These are phyloP conservation scores for Lepidonotus clava DNA, from an alignment of 2,888 invertebrate species.

Conservation along the genomic window DNA sequence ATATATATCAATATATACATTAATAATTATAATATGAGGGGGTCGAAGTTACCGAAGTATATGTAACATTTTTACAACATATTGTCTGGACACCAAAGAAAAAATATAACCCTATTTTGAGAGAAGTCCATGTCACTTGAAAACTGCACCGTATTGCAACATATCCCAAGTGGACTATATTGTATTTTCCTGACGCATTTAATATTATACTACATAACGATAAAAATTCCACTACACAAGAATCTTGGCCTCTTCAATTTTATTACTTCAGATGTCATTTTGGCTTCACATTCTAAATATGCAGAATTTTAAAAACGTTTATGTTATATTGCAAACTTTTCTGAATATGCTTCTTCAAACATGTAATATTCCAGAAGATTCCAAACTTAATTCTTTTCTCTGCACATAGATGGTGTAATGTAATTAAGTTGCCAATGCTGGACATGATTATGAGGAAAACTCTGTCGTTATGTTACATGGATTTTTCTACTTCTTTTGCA, in stretches of 20 bases:
- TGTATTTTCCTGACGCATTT: neutral
- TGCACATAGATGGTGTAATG: neutral
- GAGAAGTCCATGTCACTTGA: neutral
- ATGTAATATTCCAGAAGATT: slow-evolving; percentile 10
- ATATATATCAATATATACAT: slow-evolving; percentile 46
- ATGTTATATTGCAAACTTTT: neutral
- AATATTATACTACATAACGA: neutral
- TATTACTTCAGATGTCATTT: slow-evolving; percentile 40
- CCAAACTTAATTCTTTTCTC: neutral
- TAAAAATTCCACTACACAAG: slow-evolving; percentile 22
- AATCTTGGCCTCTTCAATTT: slow-evolving; percentile 42
- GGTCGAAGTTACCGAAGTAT: neutral
- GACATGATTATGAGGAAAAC: slow-evolving; percentile 35
- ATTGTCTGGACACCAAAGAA: slow-evolving; percentile 33
- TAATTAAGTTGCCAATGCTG: neutral
- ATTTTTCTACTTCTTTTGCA: neutral
- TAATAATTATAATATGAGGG: slow-evolving; percentile 23
- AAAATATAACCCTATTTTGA: slow-evolving; percentile 24
- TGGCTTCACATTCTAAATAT: slow-evolving; percentile 12
- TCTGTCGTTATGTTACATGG: neutral
- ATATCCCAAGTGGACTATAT: neutral
- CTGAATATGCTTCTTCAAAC: neutral
- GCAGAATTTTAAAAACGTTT: neutral
- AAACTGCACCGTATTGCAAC: slow-evolving; percentile 36
- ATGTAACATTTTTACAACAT: slow-evolving; percentile 38